A percentile compares a stretch with the other conserved stretches of the same genome.
phyloP scores from a whole-genome alignment of 1,140 invertebrate species.

The Rhyzopertha dominica region DNA sequence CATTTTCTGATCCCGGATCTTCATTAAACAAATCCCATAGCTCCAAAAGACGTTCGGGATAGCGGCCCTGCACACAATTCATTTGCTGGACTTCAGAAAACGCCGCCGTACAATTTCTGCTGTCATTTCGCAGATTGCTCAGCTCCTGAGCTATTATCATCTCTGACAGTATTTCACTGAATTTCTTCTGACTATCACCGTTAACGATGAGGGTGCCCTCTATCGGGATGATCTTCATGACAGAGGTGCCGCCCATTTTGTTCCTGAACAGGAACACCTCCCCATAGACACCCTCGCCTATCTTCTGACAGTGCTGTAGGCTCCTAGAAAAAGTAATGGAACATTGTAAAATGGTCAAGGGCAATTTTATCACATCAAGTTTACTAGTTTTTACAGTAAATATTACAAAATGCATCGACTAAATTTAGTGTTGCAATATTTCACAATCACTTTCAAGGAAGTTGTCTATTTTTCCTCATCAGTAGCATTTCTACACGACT shows the following conservation, averaged over 20 bases:
- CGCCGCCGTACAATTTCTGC: constrained; percentile 55
- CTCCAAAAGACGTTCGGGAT: constrained; percentile 66
- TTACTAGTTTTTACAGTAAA: constrained; percentile 4
- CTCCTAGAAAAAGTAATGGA: constrained; percentile 43
- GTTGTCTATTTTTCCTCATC: too few species aligned
- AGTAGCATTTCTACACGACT: too few species aligned
- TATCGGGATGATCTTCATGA: constrained; percentile 83
- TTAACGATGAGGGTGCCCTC: constrained; percentile 72
- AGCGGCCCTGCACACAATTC: constrained; percentile 65
- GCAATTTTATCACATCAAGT: background rate
- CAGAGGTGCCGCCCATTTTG: constrained; percentile 48
- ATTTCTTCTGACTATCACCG: constrained; percentile 81
- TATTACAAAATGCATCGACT: too few species aligned
- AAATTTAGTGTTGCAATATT: too few species aligned
- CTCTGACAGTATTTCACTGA: constrained; percentile 81
- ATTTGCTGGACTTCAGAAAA: constrained; percentile 67
- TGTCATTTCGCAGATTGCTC: constrained; percentile 57
- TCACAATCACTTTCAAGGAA: too few species aligned
- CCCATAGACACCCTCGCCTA: constrained; percentile 89
- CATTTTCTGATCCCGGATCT: constrained; percentile 71
- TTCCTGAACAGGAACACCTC: constrained; percentile 76
- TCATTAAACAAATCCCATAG: constrained; percentile 75
- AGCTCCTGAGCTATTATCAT: constrained; percentile 82
- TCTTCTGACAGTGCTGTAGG: constrained; percentile 67
- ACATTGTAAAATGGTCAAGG: background rate